These are phyloP conservation scores for Sander lucioperca DNA, from an alignment of 2,113 vertebrate genomes.

Conservation along the genomic window DNA sequence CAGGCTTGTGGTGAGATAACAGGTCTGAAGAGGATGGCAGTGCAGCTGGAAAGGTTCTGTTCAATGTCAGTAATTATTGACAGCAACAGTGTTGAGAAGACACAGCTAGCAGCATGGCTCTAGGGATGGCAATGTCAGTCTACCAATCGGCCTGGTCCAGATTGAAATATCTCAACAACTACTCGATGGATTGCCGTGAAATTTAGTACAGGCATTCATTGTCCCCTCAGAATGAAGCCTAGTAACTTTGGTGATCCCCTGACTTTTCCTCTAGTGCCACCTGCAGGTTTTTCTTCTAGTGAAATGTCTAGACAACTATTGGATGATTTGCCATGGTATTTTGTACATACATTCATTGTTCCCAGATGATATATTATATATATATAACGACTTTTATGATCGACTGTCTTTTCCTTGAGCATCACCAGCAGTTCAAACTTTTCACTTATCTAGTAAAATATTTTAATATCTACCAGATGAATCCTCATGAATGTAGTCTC, in stretches of 20 bases:
- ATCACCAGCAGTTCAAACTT: no score
- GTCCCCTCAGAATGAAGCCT: not conserved
- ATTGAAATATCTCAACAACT: not conserved
- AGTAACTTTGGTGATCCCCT: not conserved
- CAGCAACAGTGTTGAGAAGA: slow-evolving; percentile 21
- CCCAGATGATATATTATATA: no score
- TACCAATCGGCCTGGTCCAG: not conserved
- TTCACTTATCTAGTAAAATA: not conserved
- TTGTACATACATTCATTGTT: not conserved
- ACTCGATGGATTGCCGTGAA: not conserved
- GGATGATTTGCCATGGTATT: not conserved
- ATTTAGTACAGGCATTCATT: not conserved
- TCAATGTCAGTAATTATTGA: slow-evolving; percentile 42
- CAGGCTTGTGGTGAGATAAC: slow-evolving; percentile 36
- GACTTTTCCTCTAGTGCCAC: not conserved
- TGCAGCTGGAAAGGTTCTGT: slow-evolving; percentile 32
- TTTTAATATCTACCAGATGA: not conserved
- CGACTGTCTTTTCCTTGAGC: not conserved
- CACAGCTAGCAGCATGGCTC: not conserved
- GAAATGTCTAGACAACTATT: not conserved
- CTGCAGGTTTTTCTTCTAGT: not conserved
- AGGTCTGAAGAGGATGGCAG: slow-evolving; percentile 20
- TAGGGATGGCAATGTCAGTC: not conserved
- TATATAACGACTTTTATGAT: no score
- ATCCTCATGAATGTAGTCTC: no score